Percentiles rank a stretch among this genome's conserved stretches.
Conservation (phyloP, 2,888 invertebrate species). For the Leistus spinibarbis region DNA sequence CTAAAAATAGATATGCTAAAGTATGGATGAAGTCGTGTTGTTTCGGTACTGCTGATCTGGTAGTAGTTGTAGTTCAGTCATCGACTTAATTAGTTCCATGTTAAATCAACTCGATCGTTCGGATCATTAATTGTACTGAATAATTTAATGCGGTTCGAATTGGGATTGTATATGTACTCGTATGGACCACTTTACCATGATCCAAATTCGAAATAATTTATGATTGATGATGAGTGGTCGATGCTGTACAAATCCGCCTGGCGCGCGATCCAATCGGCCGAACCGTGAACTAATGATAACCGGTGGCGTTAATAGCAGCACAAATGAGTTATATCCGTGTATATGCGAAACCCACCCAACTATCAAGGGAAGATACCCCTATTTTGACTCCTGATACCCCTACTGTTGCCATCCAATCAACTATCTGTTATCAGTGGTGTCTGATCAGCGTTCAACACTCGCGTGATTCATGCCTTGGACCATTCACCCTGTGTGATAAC, state of each 20-base stretch:
- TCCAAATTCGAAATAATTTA: constrained; percentile 11
- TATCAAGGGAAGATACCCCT: neutral
- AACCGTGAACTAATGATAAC: constrained; percentile 34
- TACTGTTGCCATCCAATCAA: neutral
- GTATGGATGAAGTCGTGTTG: neutral
- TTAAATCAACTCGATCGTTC: constrained; percentile 7
- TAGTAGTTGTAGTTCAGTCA: neutral
- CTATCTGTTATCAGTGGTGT: neutral
- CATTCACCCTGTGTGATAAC: neutral
- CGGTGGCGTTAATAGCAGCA: constrained; percentile 29
- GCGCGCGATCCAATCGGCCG: constrained; percentile 1
- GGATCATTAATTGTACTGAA: constrained; percentile 8
- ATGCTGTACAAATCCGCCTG: neutral
- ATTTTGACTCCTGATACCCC: neutral
- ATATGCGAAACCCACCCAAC: neutral
- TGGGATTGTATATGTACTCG: neutral
- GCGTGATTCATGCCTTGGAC: neutral
- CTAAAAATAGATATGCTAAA: neutral
- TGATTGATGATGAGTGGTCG: constrained; percentile 5
- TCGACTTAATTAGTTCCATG: constrained; percentile 11
- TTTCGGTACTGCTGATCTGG: neutral
- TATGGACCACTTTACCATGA: constrained; percentile 1
- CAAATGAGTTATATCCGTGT: constrained; percentile 32
- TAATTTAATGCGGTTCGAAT: constrained; percentile 4
- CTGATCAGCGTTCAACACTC: constrained; percentile 7